Conservation (phyloP, 2,888 invertebrate genomes). For the Amiota minor region DNA sequence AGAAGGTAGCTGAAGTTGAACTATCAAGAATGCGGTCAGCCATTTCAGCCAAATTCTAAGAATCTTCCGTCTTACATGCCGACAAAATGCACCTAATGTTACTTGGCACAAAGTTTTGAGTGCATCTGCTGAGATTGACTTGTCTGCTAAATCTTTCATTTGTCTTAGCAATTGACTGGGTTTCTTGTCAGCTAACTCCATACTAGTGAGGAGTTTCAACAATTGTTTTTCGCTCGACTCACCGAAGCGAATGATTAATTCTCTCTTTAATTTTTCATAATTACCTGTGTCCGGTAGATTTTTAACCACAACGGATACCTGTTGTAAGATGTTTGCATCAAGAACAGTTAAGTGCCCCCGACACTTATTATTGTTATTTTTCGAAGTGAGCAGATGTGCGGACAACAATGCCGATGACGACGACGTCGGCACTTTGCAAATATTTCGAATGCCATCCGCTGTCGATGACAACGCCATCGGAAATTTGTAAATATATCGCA, state of each 20-base stretch:
- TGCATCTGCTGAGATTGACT: constrained; percentile 12
- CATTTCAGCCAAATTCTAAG: constrained; percentile 33
- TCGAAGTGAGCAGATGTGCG: too few species aligned
- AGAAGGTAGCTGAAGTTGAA: constrained; percentile 14
- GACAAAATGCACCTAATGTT: too few species aligned
- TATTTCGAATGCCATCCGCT: too few species aligned
- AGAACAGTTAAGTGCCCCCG: too few species aligned
- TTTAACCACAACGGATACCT: constrained; percentile 37
- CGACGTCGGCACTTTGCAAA: too few species aligned
- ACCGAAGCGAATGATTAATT: constrained; percentile 35
- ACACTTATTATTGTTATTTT: too few species aligned
- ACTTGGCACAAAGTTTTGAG: too few species aligned
- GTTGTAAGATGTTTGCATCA: constrained; percentile 29
- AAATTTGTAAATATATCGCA: too few species aligned
- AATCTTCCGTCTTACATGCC: too few species aligned
- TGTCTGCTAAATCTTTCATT: constrained; percentile 34
- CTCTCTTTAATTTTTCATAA: constrained; percentile 38
- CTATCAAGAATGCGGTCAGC: constrained; percentile 33
- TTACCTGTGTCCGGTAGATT: constrained; percentile 36
- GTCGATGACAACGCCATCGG: too few species aligned
- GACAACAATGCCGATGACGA: too few species aligned
- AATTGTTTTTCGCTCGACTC: constrained; percentile 35
- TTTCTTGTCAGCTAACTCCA: constrained; percentile 29
- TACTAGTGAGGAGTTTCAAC: constrained; percentile 31
- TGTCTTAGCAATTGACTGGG: too few species aligned